Base-by-base conservation (phyloP, 2,888 invertebrate species). In the Digitonthophagus gazella region DNA sequence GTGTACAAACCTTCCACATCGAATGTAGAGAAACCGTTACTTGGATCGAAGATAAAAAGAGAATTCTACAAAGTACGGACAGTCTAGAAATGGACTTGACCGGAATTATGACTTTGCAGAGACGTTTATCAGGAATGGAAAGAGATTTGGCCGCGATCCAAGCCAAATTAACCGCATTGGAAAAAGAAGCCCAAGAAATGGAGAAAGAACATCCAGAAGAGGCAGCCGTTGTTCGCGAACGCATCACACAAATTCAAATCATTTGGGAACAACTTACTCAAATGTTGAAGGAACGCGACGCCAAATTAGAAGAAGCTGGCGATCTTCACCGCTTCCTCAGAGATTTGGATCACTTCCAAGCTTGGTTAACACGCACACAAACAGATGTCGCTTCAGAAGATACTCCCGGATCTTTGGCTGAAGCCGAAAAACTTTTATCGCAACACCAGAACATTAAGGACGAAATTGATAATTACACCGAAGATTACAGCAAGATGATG, bases 1-100 rank as follows among this genome's bases (percentile, higher is more conserved):
- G 97, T 28, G 93, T 98, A 58, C 98, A 98, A 86, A 98, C 97
- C 67, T 99, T 97, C 93, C 97, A 99, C 83, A 98, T 99, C 84
- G 99, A 99, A 84, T 98, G 98, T 82, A 92, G 97, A 78, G 98
- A 98, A 85, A 98, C 98, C 0, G 94, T 97, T 22, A 74, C 96
- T 2, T 98, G 98, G 98, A 98, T 98, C 82, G 97, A 98, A 83
- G 99, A 99, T 83, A 99, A 99, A 88, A 97, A 97, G 80, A 91
- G 98, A 76, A 95, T 99, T 76, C 87, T 99, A 61, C 98, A 99
- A 78, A 96, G 97, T 78, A 98, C 98, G 2, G 98, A 98, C 82
- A 96, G 96, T 79, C 86, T 99, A 77, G 97, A 98, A 84, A 98
- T 98, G 94, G 99, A 99, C 83, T 89, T 99, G 76, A 96, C 95